Evolutionary conservation across 1,140 invertebrate species (phyloP), one percentile per base, ranked within the genome.

Genomic region (Aphelenchoides avenae): DNA sequence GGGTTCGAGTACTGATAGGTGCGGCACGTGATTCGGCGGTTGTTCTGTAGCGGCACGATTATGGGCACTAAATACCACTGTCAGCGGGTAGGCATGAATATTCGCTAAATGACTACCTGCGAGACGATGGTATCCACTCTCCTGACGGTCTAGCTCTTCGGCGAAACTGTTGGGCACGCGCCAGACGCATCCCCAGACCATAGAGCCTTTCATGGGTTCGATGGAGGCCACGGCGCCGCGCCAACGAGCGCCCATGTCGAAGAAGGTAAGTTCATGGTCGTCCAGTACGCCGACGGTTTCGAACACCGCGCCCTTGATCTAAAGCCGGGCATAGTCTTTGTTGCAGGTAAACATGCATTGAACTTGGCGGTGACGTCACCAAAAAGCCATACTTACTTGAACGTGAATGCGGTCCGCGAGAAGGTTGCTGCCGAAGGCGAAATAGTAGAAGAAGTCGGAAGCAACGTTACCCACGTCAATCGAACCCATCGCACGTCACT

Each of bases 181-280:
- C 62, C 62, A 68, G 3, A 68, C 46, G 44, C 65, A 68, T 13
- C 65, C 65, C 29, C 43, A 61, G 37, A 71, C 62, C 15, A 53
- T 47, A 11, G 7, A 20, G 4, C 30, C 42, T 6, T 50, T 18
- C 15, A 57, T 57, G 5, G 31, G 36, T 9, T 68, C 65, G 27
- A 70, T 68, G 9, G 67, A 75, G 18, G 70, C 67, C 5, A 74
- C 15, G 6, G 71, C 67, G n/a, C 67, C 67, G 5, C 52, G 50
- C 67, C 67, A 70, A 26, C 67, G 46, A 4, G 24, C 9, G 4
- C 63, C 52, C 9, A 50, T 11, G 36, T 70, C 67, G 33, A 53
- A 75, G 30, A 70, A 70, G 4, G 27, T 27, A 2, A 70, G 26
- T 41, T 70, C 52, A 33, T 57, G 69, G 26, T 50, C 37, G 13